These are phyloP conservation scores for Habrosyne pyritoides DNA, from an alignment of 2,888 invertebrate species.

Conservation along the genomic window DNA sequence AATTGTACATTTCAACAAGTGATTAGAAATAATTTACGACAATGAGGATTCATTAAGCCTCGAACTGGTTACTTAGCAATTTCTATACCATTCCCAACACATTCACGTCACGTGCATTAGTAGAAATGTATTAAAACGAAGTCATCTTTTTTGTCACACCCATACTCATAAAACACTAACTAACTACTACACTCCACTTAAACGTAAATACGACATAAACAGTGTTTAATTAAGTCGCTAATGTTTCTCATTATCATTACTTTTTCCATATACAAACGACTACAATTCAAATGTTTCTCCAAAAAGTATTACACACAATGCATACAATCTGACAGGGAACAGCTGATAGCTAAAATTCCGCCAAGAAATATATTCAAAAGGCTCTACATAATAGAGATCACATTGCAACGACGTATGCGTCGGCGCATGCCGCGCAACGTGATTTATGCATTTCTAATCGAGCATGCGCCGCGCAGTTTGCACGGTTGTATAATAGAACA, in stretches of 20 bases:
- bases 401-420: slow-evolving; percentile 37
- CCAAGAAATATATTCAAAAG: slow-evolving; percentile 27
- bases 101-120: slow-evolving; percentile 4
- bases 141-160: neutral
- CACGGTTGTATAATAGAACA: slow-evolving; percentile 43
- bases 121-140: neutral
- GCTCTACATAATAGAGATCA: slow-evolving; percentile 42
- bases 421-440: slow-evolving; percentile 60
- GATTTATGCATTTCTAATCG: slow-evolving; percentile 63
- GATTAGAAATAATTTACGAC: neutral
- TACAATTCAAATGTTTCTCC: neutral
- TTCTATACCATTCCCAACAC: neutral
- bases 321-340: slow-evolving; percentile 12
- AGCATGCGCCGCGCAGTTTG: slow-evolving; percentile 40
- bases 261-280: neutral
- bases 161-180: too few relatives aligned
- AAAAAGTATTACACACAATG: neutral
- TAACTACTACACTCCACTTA: too few relatives aligned
- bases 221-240: too few relatives aligned
- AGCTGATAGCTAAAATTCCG: slow-evolving; percentile 13
- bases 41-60: neutral
- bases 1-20: neutral
- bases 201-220: too few relatives aligned
- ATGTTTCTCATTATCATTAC: neutral
- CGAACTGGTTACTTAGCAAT: neutral